Evolutionary conservation across 2,797 vertebrate genomes (phyloP).

Genomic region (Artibeus jamaicensis): DNA sequence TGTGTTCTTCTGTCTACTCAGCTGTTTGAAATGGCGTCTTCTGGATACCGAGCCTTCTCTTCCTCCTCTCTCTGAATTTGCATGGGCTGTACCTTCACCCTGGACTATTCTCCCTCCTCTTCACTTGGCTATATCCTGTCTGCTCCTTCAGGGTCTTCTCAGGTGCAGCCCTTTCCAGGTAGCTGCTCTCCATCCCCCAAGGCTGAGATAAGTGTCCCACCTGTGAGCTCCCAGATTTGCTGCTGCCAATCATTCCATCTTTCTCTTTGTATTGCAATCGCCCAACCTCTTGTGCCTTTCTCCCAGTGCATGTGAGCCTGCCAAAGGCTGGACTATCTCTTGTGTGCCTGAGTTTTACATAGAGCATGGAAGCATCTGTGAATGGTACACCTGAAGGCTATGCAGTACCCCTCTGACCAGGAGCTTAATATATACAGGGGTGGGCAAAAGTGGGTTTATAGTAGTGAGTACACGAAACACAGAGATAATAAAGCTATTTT

Average conservation of each 20-base stretch:
- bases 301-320: background rate
- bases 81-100: background rate
- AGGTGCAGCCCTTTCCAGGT: background rate
- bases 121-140: background rate
- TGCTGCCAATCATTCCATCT: background rate
- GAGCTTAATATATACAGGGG: background rate
- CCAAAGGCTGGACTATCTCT: background rate
- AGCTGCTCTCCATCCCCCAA: background rate
- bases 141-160: background rate
- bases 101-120: background rate
- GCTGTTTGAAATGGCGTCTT: background rate
- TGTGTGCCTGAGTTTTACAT: background rate
- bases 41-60: background rate
- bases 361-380: background rate
- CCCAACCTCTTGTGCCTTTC: background rate
- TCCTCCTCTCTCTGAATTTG: background rate
- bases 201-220: background rate
- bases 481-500: background rate
- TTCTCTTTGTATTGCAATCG: background rate
- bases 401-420: background rate
- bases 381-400: background rate
- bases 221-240: background rate
- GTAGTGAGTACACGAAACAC: background rate
- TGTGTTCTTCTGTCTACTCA: background rate
- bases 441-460: background rate